A percentile compares a stretch with the other conserved stretches of the same genome.
phyloP scores from a whole-genome alignment of 2,113 vertebrate species.

The Scatophagus argus region DNA sequence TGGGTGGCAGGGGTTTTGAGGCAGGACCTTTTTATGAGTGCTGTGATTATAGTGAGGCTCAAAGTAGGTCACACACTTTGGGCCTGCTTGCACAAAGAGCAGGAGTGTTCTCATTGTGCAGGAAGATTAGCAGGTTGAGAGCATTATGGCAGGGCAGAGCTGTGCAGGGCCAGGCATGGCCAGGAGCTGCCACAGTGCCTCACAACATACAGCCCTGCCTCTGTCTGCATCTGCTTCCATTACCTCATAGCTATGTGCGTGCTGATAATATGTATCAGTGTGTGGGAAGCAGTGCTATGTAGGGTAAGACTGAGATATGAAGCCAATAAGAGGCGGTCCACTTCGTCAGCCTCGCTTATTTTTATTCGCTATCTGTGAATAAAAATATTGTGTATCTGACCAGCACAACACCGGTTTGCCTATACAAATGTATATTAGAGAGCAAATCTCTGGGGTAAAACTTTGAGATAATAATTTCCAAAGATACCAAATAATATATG shows the following conservation, averaged over 20 bases:
- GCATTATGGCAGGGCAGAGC: slow-evolving; percentile 38
- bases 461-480: neutral
- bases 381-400: no score
- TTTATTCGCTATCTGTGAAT: neutral
- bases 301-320: slow-evolving; percentile 6
- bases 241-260: slow-evolving; percentile 37
- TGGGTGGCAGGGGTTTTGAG: slow-evolving; percentile 26
- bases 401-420: neutral
- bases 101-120: slow-evolving; percentile 56
- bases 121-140: slow-evolving; percentile 50
- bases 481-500: neutral
- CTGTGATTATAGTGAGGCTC: slow-evolving; percentile 56
- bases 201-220: slow-evolving; percentile 2
- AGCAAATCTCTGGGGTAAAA: neutral
- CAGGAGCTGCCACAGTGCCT: slow-evolving; percentile 17
- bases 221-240: slow-evolving; percentile 37
- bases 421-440: neutral
- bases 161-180: slow-evolving; percentile 32
- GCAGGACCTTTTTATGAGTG: slow-evolving; percentile 47
- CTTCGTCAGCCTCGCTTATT: neutral
- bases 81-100: slow-evolving; percentile 52
- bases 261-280: slow-evolving; percentile 31
- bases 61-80: slow-evolving; percentile 69
- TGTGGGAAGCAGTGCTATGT: slow-evolving; percentile 10
- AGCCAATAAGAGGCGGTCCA: neutral